A percentile compares a stretch with the other conserved stretches of the same genome.
Conservation (phyloP, 1,140 invertebrate species). For the Elysia chlorotica region DNA sequence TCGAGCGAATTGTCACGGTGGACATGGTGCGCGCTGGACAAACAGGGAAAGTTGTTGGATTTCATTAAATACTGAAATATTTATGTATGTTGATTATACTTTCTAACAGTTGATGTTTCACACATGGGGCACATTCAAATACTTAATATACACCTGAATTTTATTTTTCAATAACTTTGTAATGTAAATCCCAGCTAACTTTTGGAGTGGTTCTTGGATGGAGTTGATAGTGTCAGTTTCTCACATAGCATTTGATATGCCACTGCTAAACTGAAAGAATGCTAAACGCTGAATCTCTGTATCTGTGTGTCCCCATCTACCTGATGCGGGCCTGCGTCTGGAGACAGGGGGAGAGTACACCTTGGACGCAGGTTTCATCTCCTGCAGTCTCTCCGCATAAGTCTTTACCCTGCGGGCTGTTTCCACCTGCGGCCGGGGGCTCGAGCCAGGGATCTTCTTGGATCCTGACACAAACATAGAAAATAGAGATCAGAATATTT, state of each 20-base stretch:
- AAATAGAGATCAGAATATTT: neutral
- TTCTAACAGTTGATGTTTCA: constrained; percentile 15
- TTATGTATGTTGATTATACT: neutral
- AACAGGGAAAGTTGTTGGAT: neutral
- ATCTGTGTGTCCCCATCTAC: too few relatives aligned
- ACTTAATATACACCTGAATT: too few relatives aligned
- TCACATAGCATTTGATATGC: too few relatives aligned
- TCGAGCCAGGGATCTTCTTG: constrained; percentile 33
- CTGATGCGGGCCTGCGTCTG: too few relatives aligned
- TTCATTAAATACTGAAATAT: neutral
- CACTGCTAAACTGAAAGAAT: too few relatives aligned
- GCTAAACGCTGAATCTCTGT: too few relatives aligned
- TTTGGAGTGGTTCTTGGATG: too few relatives aligned
- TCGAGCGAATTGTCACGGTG: neutral
- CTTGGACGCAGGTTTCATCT: constrained; percentile 47
- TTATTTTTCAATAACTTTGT: too few relatives aligned
- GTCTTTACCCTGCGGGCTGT: constrained; percentile 53
- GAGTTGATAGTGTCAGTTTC: too few relatives aligned
- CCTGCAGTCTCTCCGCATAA: constrained; percentile 55
- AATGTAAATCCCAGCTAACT: too few relatives aligned
- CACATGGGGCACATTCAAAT: constrained; percentile 24
- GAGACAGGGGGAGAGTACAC: neutral
- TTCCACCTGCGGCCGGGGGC: constrained; percentile 21
- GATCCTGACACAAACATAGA: constrained; percentile 26
- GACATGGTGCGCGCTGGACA: neutral